Conservation (phyloP, 2,113 vertebrate genomes). For the Phrynocephalus versicolor region DNA sequence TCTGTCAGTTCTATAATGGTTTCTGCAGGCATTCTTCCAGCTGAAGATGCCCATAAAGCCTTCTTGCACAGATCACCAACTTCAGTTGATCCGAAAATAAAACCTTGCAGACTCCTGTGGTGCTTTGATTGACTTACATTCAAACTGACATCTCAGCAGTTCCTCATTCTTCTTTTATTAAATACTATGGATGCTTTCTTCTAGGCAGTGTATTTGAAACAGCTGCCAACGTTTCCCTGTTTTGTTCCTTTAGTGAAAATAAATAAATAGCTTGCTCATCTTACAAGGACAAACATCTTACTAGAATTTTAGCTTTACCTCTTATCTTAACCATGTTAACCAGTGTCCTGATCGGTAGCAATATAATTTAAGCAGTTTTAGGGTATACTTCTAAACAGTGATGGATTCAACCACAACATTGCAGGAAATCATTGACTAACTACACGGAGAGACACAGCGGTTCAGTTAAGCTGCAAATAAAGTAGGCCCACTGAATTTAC, state of each 20-base stretch:
- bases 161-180: not conserved
- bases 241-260: slow-evolving; percentile 5
- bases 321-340: not conserved
- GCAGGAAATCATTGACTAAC: not conserved
- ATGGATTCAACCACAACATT: not conserved
- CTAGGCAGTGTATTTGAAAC: not conserved
- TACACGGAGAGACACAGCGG: not conserved
- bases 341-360: too few relatives aligned
- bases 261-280: not conserved
- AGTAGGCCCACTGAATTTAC: too few relatives aligned
- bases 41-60: not conserved
- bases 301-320: not conserved
- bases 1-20: not conserved
- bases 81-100: not conserved
- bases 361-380: not conserved
- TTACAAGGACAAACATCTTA: not conserved
- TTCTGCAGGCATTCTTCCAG: not conserved
- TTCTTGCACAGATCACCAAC: not conserved
- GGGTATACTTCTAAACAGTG: not conserved
- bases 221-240: not conserved
- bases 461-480: too few relatives aligned
- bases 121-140: not conserved
- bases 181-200: not conserved
- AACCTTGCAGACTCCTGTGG: not conserved
- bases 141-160: not conserved